These are phyloP conservation scores for Intellagama lesueurii DNA, from an alignment of 2,797 vertebrate species.

Conservation along the genomic window DNA sequence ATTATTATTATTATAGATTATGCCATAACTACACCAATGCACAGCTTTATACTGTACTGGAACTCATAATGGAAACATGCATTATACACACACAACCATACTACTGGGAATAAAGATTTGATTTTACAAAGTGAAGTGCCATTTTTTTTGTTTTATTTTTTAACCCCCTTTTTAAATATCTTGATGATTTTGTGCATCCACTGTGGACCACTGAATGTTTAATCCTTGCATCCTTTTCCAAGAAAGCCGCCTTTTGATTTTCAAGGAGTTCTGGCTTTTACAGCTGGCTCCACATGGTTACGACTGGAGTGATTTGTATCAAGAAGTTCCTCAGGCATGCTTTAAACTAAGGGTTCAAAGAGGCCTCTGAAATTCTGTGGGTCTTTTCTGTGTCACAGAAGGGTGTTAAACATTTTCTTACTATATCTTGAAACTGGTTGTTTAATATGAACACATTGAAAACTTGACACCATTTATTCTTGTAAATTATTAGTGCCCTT, in stretches of 20 bases:
- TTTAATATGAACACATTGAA: neutral
- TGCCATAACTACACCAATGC: constrained; percentile 8
- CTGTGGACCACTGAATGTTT: constrained; percentile 44
- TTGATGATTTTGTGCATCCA: constrained; percentile 44
- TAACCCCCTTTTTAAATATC: constrained; percentile 11
- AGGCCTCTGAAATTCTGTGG: constrained; percentile 55
- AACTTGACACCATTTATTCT: constrained; percentile 22
- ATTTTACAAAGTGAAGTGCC: constrained; percentile 46
- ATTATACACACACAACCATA: constrained; percentile 1
- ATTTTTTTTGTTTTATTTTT: neutral
- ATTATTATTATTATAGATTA: neutral
- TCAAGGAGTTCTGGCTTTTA: constrained; percentile 53
- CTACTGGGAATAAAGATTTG: constrained; percentile 44
- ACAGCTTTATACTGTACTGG: neutral
- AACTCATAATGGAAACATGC: constrained; percentile 31
- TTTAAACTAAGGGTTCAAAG: constrained; percentile 48
- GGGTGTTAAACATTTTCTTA: constrained; percentile 41
- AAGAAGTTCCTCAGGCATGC: constrained; percentile 68
- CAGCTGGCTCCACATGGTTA: constrained; percentile 21
- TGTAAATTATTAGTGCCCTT: constrained; percentile 31
- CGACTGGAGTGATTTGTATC: constrained; percentile 63
- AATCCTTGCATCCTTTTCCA: constrained; percentile 49
- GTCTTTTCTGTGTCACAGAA: constrained; percentile 46
- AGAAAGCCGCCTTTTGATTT: constrained; percentile 50
- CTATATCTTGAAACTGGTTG: constrained; percentile 27